Conservation (phyloP, 2,888 invertebrate genomes). For the Harpagoxenus sublaevis region DNA sequence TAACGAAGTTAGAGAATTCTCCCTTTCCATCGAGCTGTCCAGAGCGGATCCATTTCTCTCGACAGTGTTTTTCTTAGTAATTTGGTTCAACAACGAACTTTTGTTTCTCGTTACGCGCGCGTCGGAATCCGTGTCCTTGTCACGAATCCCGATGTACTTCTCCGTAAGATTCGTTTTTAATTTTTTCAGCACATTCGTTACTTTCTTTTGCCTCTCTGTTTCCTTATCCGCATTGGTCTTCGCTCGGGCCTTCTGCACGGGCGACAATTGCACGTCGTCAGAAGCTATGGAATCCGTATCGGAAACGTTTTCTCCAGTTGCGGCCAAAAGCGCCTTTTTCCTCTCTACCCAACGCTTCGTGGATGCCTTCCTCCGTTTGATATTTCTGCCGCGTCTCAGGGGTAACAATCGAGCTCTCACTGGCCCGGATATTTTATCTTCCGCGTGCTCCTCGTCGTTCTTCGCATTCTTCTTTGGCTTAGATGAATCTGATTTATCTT, state of each 20-base stretch:
- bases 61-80: background rate
- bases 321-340: conserved; percentile 83
- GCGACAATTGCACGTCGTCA: conserved; percentile 81
- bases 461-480: conserved; percentile 45
- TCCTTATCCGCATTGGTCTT: conserved; percentile 82
- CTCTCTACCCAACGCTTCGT: conserved; percentile 84
- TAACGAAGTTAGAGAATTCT: conserved; percentile 33
- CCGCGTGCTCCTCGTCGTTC: background rate
- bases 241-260: conserved; percentile 83
- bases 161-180: conserved; percentile 76
- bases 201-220: conserved; percentile 73
- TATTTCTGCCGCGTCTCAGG: conserved; percentile 77
- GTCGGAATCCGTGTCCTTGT: conserved; percentile 67
- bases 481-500: background rate
- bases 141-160: conserved; percentile 63
- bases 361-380: conserved; percentile 81
- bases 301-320: conserved; percentile 81
- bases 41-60: conserved; percentile 31
- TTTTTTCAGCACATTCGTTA: conserved; percentile 77
- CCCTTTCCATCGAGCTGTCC: conserved; percentile 47
- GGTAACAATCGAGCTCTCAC: conserved; percentile 56
- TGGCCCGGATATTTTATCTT: conserved; percentile 45
- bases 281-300: conserved; percentile 83
- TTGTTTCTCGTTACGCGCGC: conserved; percentile 64
- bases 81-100: conserved; percentile 21